phyloP scores from a whole-genome alignment of 1,140 invertebrate species.

The Pseudobourletiella spinata region DNA sequence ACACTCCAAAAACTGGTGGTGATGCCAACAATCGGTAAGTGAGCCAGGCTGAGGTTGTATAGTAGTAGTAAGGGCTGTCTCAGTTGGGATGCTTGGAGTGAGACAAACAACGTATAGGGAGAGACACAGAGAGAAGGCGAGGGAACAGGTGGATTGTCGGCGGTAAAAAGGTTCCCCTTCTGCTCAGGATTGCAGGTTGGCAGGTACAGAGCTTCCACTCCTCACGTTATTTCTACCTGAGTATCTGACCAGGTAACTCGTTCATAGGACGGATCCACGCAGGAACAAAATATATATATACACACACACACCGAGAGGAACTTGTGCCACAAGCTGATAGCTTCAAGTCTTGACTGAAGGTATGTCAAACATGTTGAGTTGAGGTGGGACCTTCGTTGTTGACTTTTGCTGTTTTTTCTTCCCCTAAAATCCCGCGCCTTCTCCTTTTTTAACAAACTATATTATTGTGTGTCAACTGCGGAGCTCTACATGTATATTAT shows the following conservation, averaged over 20 bases:
- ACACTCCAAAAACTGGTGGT: no score
- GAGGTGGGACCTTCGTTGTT: background rate
- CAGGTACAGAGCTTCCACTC: background rate
- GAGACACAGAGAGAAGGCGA: no score
- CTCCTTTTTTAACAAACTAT: no score
- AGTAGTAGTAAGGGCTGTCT: no score
- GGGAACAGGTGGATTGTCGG: conserved; percentile 13
- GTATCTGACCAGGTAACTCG: conserved; percentile 23
- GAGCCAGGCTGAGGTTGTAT: no score
- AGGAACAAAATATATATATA: background rate
- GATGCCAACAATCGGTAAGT: no score
- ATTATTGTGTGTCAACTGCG: background rate
- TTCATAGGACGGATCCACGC: background rate
- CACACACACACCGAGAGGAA: background rate
- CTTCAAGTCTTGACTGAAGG: background rate
- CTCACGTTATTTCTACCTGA: conserved; percentile 26
- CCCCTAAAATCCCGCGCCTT: background rate
- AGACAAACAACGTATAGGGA: no score
- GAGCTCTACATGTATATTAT: background rate
- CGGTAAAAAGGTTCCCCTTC: conserved; percentile 2
- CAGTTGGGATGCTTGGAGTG: no score
- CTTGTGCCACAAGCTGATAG: background rate
- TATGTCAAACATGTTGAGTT: background rate
- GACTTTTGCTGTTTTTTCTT: background rate
- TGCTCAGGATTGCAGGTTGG: background rate